Percentiles rank a stretch among this genome's conserved stretches.
Evolutionary conservation across 1,140 invertebrate genomes (phyloP).

Genomic region (Sminthurides bifidus): DNA sequence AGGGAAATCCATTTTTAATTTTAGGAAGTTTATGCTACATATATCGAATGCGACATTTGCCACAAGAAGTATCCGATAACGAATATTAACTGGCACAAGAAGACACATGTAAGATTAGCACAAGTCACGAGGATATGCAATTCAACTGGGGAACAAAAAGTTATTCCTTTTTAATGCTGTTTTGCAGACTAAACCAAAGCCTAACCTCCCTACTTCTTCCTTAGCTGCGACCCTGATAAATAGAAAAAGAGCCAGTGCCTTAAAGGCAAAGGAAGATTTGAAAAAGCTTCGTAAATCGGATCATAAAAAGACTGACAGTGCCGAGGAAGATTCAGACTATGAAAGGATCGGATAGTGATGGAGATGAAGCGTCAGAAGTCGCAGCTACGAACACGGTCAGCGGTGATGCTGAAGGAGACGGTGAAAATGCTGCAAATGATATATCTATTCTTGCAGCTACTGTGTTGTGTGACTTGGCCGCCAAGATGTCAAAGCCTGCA

Average conservation of each 20-base stretch:
- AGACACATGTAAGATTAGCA: constrained; percentile 8
- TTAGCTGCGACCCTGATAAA: neutral
- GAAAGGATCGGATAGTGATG: neutral
- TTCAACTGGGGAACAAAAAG: neutral
- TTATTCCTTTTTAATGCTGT: neutral
- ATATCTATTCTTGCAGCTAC: neutral
- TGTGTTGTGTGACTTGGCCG: neutral
- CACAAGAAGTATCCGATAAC: constrained; percentile 7
- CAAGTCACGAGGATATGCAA: too few species aligned
- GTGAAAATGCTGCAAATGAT: neutral
- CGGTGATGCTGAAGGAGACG: neutral
- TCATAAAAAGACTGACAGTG: too few species aligned
- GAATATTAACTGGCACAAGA: constrained; percentile 17
- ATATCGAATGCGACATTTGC: constrained; percentile 22
- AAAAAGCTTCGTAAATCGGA: too few species aligned
- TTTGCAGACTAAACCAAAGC: too few species aligned
- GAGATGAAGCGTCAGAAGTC: neutral
- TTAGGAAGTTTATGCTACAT: constrained; percentile 16
- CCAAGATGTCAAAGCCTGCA: constrained; percentile 14
- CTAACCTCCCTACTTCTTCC: too few species aligned
- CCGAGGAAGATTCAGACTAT: too few species aligned
- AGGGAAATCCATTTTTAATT: neutral
- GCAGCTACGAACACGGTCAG: neutral
- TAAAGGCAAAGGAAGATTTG: too few species aligned
- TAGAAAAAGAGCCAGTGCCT: neutral